Percentiles rank a stretch among this genome's conserved stretches.
These are phyloP conservation scores for Ennomos fuscantarius DNA, from an alignment of 2,888 invertebrate species.

Conservation along the genomic window DNA sequence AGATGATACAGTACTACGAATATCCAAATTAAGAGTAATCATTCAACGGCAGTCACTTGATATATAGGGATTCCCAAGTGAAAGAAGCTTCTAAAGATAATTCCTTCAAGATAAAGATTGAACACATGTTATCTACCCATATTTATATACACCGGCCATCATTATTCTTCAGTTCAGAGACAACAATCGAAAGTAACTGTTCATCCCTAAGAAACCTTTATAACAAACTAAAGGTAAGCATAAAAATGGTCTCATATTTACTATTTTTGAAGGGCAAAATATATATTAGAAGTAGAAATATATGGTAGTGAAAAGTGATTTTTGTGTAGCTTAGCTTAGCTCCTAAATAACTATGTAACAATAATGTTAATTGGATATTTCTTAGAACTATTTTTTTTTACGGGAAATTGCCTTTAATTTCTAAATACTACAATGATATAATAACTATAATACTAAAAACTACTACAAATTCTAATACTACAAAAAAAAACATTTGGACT, in stretches of 20 bases:
- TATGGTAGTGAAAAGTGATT: too few relatives aligned
- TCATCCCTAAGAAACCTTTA: conserved; percentile 14
- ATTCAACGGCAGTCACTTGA: conserved; percentile 41
- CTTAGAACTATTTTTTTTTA: too few relatives aligned
- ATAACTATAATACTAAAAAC: too few relatives aligned
- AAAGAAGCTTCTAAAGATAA: conserved; percentile 50
- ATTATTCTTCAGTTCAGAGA: conserved; percentile 23
- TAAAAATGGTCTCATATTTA: background rate
- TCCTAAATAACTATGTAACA: too few relatives aligned
- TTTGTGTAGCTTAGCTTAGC: too few relatives aligned
- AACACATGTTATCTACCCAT: conserved; percentile 43
- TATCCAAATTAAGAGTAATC: conserved; percentile 37
- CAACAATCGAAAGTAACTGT: conserved; percentile 32
- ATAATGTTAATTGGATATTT: too few relatives aligned
- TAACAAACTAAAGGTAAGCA: conserved; percentile 23
- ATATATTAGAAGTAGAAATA: too few relatives aligned
- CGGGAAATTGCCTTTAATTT: too few relatives aligned
- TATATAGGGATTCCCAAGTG: conserved; percentile 49
- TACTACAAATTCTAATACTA: too few relatives aligned
- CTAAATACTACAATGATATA: too few relatives aligned
- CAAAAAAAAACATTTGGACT: too few relatives aligned
- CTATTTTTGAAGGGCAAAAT: background rate
- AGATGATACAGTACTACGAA: conserved; percentile 16
- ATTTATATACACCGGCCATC: conserved; percentile 40
- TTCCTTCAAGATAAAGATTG: conserved; percentile 49